Evolutionary conservation across 1,140 invertebrate species (phyloP).

Genomic region (Nixonia krombeini): DNA sequence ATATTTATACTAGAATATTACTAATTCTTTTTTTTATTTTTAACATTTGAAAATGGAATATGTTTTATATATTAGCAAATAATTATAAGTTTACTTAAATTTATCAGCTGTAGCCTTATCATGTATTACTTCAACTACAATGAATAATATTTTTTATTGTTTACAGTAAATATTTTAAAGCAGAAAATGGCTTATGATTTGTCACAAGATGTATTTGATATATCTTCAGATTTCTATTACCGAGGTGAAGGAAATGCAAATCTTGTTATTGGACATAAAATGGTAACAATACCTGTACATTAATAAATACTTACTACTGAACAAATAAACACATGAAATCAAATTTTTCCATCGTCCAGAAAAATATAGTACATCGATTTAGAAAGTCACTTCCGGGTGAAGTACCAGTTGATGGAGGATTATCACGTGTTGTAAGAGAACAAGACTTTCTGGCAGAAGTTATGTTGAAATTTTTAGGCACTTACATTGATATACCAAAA

Average conservation of each 20-base stretch:
- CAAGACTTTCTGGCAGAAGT: slow-evolving; percentile 28
- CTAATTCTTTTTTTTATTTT: too few species aligned
- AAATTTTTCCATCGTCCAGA: too few species aligned
- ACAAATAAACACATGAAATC: too few species aligned
- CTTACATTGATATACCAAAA: slow-evolving; percentile 28
- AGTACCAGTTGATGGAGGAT: slow-evolving; percentile 32
- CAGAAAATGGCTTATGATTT: neutral
- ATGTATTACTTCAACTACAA: too few species aligned
- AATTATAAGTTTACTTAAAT: too few species aligned
- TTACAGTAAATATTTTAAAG: too few species aligned
- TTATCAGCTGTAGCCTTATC: too few species aligned
- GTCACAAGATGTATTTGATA: slow-evolving; percentile 2
- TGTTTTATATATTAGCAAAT: too few species aligned
- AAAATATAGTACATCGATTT: slow-evolving; percentile 28
- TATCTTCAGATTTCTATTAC: slow-evolving; percentile 19
- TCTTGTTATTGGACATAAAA: slow-evolving; percentile 33
- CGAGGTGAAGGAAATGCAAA: slow-evolving; percentile 35
- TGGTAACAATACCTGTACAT: slow-evolving; percentile 25
- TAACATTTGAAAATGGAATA: neutral
- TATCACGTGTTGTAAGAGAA: slow-evolving; percentile 23
- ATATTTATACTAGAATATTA: too few species aligned
- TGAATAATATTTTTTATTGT: too few species aligned
- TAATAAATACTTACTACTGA: too few species aligned
- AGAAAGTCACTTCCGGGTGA: slow-evolving; percentile 16
- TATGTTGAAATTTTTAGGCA: slow-evolving; percentile 23